Evolutionary conservation across 2,888 invertebrate species (phyloP).

Genomic region (Phaedon cochleariae): DNA sequence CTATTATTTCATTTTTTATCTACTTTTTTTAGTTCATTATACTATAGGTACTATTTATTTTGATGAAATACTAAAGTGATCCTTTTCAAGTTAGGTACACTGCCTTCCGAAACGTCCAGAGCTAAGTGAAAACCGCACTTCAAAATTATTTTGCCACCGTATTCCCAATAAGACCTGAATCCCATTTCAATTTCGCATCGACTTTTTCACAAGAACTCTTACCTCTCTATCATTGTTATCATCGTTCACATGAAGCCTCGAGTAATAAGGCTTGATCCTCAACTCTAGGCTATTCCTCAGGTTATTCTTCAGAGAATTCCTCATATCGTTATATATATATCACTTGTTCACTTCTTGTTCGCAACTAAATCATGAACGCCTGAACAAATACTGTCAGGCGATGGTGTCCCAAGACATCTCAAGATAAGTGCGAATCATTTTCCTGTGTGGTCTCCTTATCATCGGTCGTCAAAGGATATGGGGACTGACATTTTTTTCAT

Average conservation of each 20-base stretch:
- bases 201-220: too few relatives aligned
- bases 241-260: neutral
- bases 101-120: too few relatives aligned
- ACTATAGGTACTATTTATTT: too few relatives aligned
- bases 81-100: too few relatives aligned
- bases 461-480: neutral
- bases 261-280: neutral
- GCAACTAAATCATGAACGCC: neutral
- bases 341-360: neutral
- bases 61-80: too few relatives aligned
- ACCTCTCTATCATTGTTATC: too few relatives aligned
- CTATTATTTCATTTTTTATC: too few relatives aligned
- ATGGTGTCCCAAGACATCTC: too few relatives aligned
- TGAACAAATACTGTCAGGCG: neutral
- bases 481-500: neutral
- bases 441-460: neutral
- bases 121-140: too few relatives aligned
- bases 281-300: neutral
- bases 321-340: neutral
- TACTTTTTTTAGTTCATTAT: too few relatives aligned
- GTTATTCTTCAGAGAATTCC: neutral
- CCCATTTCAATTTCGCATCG: neutral
- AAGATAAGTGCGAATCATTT: neutral
- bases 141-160: too few relatives aligned
- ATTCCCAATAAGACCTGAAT: neutral